Evolutionary conservation across 1,140 invertebrate genomes (phyloP), one percentile per base, ranked within the genome.

Genomic region (Sycophila sp.): DNA sequence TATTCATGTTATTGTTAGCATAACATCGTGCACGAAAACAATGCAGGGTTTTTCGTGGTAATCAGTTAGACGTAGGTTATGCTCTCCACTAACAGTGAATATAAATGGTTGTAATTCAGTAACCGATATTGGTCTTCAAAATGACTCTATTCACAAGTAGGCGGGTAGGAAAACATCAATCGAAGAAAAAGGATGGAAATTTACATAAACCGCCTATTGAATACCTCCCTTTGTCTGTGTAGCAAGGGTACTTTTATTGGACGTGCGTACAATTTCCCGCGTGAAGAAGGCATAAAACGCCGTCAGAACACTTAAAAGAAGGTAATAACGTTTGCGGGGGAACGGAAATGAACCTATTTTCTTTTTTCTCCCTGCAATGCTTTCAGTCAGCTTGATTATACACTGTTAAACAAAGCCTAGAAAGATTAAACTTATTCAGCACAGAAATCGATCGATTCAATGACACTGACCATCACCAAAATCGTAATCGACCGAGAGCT

Each of bases 121-220:
- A 40, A 65, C 40, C 30, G 63, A 65, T n/a, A n/a, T 65, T 30
- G 11, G 3, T n/a, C 22, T 2, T 38, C 19, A 10, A n/a, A 36
- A 15, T 34, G 1, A 30, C 13, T 56, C 10, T 26, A 28, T 36
- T 19, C 26, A 22, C 3, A 22, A 2, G 24, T 1, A n/a, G n/a
- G 4, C 40, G n/a, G n/a, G n/a, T 1, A 2, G 19, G 40, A 38
- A 30, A 26, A 15, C 42, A 7, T 38, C n/a, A n/a, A n/a, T 65
- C 6, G 30, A n/a, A 0, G 15, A 17, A 19, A 67, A 75, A 78
- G 78, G 74, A 81, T 79, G 75, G 74, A 74, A 77, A 83, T 83
- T 83, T 81, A 76, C 81, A 83, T 83, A 82, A 81, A 81, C 73
- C 75, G 76, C 73, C 77, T 79, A 81, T 82, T 82, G 81, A 82